Conservation (phyloP, 2,888 invertebrate species). For the Standfussiana lucernea region DNA sequence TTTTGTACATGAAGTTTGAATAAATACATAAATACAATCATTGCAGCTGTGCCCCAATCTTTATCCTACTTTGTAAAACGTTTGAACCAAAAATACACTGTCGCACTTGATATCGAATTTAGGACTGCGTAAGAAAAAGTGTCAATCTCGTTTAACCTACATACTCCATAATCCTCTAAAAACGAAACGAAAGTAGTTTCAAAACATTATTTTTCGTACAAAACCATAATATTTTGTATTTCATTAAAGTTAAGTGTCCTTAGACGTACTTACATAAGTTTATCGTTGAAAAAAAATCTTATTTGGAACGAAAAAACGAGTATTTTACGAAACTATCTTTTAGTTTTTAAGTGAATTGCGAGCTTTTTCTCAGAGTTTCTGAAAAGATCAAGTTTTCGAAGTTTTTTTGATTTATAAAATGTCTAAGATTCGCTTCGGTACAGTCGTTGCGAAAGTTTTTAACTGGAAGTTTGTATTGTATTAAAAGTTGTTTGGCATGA, state of each 20-base stretch:
- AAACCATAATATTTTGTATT: constrained; percentile 43
- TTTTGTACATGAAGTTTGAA: no score
- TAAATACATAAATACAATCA: no score
- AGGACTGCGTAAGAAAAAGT: background rate
- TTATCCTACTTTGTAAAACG: background rate
- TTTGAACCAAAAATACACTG: background rate
- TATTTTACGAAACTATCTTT: constrained; percentile 49
- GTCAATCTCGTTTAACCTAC: constrained; percentile 1
- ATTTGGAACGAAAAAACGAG: constrained; percentile 38
- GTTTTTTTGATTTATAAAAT: constrained; percentile 58
- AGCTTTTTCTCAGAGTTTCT: constrained; percentile 44
- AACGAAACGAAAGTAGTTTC: constrained; percentile 39
- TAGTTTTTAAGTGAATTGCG: constrained; percentile 62
- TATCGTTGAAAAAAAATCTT: constrained; percentile 41
- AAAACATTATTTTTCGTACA: constrained; percentile 32
- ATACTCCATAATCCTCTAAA: constrained; percentile 24
- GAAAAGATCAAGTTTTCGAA: constrained; percentile 51
- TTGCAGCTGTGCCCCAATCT: background rate
- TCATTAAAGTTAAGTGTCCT: constrained; percentile 52
- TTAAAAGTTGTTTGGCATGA: constrained; percentile 42
- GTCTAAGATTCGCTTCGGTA: constrained; percentile 42
- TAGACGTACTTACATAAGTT: constrained; percentile 17
- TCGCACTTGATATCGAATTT: constrained; percentile 25
- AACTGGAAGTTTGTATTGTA: constrained; percentile 49
- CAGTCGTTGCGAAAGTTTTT: constrained; percentile 39